Evolutionary conservation across 2,888 invertebrate genomes (phyloP).

Genomic region (Lordiphosa andalusiaca): DNA sequence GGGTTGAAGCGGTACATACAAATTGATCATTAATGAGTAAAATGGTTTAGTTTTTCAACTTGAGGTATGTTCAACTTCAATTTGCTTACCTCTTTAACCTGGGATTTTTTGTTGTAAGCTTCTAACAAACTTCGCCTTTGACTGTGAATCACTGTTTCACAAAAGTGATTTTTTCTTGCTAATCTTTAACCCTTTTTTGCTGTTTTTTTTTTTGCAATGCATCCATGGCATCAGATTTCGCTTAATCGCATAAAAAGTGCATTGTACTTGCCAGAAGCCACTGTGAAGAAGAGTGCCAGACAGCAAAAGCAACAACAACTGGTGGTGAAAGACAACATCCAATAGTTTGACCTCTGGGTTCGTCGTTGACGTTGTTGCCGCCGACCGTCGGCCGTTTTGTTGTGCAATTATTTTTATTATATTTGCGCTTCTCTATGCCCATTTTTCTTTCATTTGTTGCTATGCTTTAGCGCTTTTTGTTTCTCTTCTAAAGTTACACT

Average conservation of each 20-base stretch:
- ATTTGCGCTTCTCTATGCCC: slow-evolving; percentile 33
- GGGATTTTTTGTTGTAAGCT: no score
- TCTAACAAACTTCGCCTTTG: no score
- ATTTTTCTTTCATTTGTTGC: slow-evolving; percentile 33
- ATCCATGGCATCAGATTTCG: slow-evolving; percentile 59
- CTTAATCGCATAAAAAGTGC: slow-evolving; percentile 67
- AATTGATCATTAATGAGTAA: no score
- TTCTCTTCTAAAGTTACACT: slow-evolving; percentile 31
- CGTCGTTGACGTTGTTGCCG: slow-evolving; percentile 24
- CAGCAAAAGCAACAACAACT: slow-evolving; percentile 23
- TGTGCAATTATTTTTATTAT: slow-evolving; percentile 67
- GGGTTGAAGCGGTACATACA: no score
- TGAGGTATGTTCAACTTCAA: no score
- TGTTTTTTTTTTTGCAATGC: slow-evolving; percentile 28
- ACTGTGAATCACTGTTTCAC: neutral
- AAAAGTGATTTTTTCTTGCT: slow-evolving; percentile 12
- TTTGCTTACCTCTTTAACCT: no score
- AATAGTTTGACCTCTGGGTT: slow-evolving; percentile 58
- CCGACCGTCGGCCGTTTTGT: slow-evolving; percentile 48
- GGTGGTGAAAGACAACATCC: slow-evolving; percentile 26
- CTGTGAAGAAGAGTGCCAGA: slow-evolving; percentile 21
- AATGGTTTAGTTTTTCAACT: no score
- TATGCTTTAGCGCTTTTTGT: slow-evolving; percentile 25
- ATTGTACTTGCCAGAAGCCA: slow-evolving; percentile 39
- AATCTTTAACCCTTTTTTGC: neutral